A percentile compares a stretch with the other conserved stretches of the same genome.
These are phyloP conservation scores for Drosophila pseudoananassae DNA, from an alignment of 1,140 invertebrate genomes.

Conservation along the genomic window DNA sequence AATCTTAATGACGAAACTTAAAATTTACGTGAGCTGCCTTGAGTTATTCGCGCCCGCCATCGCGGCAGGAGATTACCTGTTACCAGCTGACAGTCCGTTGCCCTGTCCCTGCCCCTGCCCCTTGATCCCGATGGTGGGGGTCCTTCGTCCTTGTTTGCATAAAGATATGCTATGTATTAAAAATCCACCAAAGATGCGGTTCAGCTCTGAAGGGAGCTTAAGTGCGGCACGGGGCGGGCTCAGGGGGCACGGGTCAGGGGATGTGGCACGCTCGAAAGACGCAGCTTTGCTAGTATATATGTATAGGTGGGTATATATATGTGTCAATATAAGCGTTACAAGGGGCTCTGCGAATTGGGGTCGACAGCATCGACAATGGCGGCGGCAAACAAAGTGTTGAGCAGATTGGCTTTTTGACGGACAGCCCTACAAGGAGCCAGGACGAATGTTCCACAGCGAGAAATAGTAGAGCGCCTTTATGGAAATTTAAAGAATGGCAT, in stretches of 20 bases:
- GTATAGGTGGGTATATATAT: slow-evolving; percentile 1
- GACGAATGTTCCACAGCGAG: slow-evolving; percentile 25
- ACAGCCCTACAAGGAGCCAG: slow-evolving; percentile 14
- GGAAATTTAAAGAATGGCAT: background rate
- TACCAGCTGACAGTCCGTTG: slow-evolving; percentile 35
- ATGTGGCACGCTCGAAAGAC: slow-evolving; percentile 10
- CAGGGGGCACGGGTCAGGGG: background rate
- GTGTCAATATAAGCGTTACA: slow-evolving; percentile 63
- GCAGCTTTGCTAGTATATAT: slow-evolving; percentile 5
- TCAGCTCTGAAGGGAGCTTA: background rate
- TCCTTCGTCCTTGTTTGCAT: slow-evolving; percentile 59
- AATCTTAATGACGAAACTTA: slow-evolving; percentile 82
- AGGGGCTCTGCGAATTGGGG: slow-evolving; percentile 78
- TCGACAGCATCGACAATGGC: slow-evolving; percentile 63
- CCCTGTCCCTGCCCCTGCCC: background rate
- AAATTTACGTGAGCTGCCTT: slow-evolving; percentile 81
- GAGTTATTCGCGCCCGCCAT: slow-evolving; percentile 55
- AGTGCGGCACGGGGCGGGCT: background rate
- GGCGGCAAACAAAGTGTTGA: slow-evolving; percentile 71
- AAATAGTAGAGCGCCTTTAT: background rate
- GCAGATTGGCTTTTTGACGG: slow-evolving; percentile 73
- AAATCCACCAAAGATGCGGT: slow-evolving; percentile 51
- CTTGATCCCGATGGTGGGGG: slow-evolving; percentile 13
- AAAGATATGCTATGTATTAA: slow-evolving; percentile 61
- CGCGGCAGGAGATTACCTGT: slow-evolving; percentile 66